Conservation (phyloP, 2,888 invertebrate genomes). For the Liposcelis brunnea region DNA sequence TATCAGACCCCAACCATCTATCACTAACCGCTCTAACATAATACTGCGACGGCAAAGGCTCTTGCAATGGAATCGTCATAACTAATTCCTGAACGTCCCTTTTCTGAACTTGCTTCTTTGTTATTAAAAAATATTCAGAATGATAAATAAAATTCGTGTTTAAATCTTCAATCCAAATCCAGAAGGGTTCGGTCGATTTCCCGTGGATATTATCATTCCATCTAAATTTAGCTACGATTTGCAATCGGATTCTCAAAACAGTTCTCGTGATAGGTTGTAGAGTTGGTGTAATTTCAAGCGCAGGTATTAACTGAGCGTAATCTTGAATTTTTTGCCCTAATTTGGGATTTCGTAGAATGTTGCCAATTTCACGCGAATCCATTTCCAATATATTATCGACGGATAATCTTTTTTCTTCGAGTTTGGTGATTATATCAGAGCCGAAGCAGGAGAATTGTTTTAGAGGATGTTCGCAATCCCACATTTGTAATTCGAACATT, state of each 20-base stretch:
- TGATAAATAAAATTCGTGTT: slow-evolving; percentile 90
- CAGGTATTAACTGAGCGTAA: slow-evolving; percentile 72
- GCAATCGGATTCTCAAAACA: slow-evolving; percentile 65
- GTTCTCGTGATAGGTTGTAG: slow-evolving; percentile 94
- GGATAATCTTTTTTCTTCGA: slow-evolving; percentile 53
- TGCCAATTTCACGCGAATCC: slow-evolving; percentile 72
- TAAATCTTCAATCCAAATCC: slow-evolving; percentile 97
- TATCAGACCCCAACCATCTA: slow-evolving; percentile 51
- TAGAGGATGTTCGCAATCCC: slow-evolving; percentile 75
- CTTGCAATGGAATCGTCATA: slow-evolving; percentile 88
- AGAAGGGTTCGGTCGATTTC: slow-evolving; percentile 75
- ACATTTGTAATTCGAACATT: slow-evolving; percentile 82
- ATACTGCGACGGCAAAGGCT: slow-evolving; percentile 84
- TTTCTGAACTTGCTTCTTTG: slow-evolving; percentile 58
- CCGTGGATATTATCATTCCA: slow-evolving; percentile 90
- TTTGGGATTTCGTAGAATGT: slow-evolving; percentile 14
- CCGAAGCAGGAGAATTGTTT: slow-evolving; percentile 66
- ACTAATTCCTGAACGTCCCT: slow-evolving; percentile 66
- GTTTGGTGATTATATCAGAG: slow-evolving; percentile 59
- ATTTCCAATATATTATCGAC: slow-evolving; percentile 70
- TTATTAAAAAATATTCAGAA: slow-evolving; percentile 75
- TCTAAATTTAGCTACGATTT: slow-evolving; percentile 53
- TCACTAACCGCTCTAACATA: slow-evolving; percentile 76
- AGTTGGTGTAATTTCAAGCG: slow-evolving; percentile 60
- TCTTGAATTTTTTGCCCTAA: slow-evolving; percentile 32